Evolutionary conservation across 92 coral and sea anemone species (phyloP).

Genomic region (Paramuricea clavata): DNA sequence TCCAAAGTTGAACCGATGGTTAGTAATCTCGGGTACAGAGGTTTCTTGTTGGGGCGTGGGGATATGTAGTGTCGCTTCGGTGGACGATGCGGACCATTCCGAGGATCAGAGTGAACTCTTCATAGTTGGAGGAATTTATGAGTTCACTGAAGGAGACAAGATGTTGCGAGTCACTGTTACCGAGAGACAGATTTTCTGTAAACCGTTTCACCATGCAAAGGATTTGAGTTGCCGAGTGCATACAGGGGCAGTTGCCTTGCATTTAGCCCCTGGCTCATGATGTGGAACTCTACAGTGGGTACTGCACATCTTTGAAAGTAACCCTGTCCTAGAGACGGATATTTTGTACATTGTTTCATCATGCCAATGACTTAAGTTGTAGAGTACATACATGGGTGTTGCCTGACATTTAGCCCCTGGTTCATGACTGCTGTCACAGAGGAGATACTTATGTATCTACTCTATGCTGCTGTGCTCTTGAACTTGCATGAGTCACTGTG

Average conservation of each 20-base stretch:
- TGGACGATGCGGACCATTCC: not conserved
- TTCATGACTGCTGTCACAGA: not conserved
- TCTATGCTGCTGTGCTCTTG: too few relatives aligned
- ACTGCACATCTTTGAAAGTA: not conserved
- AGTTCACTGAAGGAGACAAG: slow-evolving; percentile 43
- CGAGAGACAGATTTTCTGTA: slow-evolving; percentile 39
- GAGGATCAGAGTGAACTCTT: slow-evolving; percentile 38
- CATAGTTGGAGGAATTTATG: slow-evolving; percentile 48
- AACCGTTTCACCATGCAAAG: slow-evolving; percentile 28
- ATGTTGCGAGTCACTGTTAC: slow-evolving; percentile 39
- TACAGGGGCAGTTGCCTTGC: slow-evolving; percentile 34
- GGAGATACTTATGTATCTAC: too few relatives aligned
- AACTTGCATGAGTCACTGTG: too few relatives aligned
- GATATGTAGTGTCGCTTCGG: slow-evolving; percentile 34
- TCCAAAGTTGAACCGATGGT: slow-evolving; percentile 64
- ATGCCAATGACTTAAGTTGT: slow-evolving; percentile 6
- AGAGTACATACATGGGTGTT: slow-evolving; percentile 26
- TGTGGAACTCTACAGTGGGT: not conserved
- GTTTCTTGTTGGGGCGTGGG: slow-evolving; percentile 52
- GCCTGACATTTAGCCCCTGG: slow-evolving; percentile 16
- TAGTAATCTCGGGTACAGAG: slow-evolving; percentile 63
- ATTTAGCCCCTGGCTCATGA: slow-evolving; percentile 28
- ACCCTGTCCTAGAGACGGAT: not conserved
- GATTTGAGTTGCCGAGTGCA: slow-evolving; percentile 35
- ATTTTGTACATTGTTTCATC: not conserved